These are phyloP conservation scores for Philopedon plagiatum DNA, from an alignment of 2,888 invertebrate species.

Conservation along the genomic window DNA sequence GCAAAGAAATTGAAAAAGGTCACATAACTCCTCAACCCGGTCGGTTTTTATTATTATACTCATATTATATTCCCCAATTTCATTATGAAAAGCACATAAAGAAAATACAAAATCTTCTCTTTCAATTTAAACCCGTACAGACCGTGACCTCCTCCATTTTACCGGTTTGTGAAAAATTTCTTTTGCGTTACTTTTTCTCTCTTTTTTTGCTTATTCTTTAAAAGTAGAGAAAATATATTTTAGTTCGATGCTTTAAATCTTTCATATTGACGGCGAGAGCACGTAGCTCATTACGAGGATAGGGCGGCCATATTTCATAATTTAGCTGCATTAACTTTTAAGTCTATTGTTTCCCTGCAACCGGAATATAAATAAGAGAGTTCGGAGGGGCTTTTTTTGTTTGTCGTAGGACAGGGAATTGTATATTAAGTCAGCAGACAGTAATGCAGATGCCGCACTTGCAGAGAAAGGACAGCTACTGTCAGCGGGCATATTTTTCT, in stretches of 20 bases:
- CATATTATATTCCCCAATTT: neutral
- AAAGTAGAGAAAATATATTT: slow-evolving; percentile 13
- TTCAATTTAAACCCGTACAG: neutral
- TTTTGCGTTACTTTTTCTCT: neutral
- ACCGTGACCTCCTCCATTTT: neutral
- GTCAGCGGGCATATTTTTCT: no score
- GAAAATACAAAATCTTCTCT: neutral
- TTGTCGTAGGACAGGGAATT: neutral
- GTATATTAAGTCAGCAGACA: neutral
- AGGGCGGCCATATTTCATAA: slow-evolving; percentile 42
- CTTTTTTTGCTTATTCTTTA: neutral
- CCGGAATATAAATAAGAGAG: slow-evolving; percentile 44
- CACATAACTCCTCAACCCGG: neutral
- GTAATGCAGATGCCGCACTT: neutral
- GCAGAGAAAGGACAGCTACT: no score
- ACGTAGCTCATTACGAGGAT: slow-evolving; percentile 44
- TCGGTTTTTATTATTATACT: neutral
- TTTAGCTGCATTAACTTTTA: slow-evolving; percentile 45
- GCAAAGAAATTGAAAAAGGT: slow-evolving; percentile 6
- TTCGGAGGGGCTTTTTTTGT: slow-evolving; percentile 2
- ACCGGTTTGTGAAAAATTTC: neutral
- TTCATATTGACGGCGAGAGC: slow-evolving; percentile 27
- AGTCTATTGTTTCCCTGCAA: slow-evolving; percentile 42
- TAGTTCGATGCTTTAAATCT: slow-evolving; percentile 31
- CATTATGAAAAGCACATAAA: neutral